Base-by-base conservation (phyloP, 2,888 invertebrate species). In the Troides aeacus region DNA sequence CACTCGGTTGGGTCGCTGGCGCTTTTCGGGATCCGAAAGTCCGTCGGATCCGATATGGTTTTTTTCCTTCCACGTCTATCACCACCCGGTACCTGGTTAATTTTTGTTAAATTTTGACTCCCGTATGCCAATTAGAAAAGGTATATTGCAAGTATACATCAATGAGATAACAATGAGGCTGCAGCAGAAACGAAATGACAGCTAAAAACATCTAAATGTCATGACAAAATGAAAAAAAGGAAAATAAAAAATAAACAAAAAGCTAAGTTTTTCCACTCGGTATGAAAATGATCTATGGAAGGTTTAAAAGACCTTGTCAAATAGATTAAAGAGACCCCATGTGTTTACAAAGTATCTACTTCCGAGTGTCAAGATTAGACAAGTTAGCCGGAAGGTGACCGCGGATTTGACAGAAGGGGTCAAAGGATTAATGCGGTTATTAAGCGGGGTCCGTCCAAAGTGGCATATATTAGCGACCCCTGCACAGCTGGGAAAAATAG, bases 51-150 rank as follows among this genome's bases (percentile, higher is more conserved):
- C 70, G 82, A 82, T 72, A 84, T 82, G 70, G 81, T 82, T 74
- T 82, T 84, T 81, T 84, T 84, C 80, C 88, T 76, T 71, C 84
- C 85, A 83, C 92, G 80, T 81, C 85, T 81, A 87, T 90, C 78
- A 82, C 84, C 80, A 82, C 84, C 79, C 79, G 76, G 73, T 58
- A 79, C 77, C 79, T 79, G 79, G 73, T 77, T 68, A 74, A 77
- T 76, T 74, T 56, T 73, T 65, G 73, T 64, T 67, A 75, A 78
- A 75, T 77, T 77, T 77, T 72, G 73, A 75, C 71, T 73, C 69
- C 53, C 56, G 65, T 69, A 66, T 73, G 77, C 78, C 78, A 78
- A 78, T 78, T 66, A 62, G 36, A 62, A 58, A 50, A 64, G 42
- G 24, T 56, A 56, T 61, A 60, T 12, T 42, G 15, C 39, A n/a